Base-by-base conservation (phyloP, 2,113 vertebrate species). In the Brachyhypopomus gauderio region DNA sequence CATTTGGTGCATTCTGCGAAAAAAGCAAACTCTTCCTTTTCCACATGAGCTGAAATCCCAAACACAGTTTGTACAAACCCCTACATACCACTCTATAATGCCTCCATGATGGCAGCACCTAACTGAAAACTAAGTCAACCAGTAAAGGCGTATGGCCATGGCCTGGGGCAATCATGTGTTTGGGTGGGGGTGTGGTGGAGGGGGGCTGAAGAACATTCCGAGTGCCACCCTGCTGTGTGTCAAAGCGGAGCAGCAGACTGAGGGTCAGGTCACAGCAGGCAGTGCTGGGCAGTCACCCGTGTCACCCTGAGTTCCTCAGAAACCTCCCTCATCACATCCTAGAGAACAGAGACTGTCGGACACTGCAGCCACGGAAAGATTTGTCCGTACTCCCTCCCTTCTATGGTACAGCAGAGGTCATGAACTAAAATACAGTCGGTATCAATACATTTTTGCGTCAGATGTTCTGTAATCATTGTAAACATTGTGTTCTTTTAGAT, bases 111-210 rank as follows among this genome's bases (percentile, higher is more conserved):
- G 88, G 86, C 87, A 89, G 84, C 90, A 89, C 87, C 82, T 84
- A 74, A 85, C 71, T 71, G 90, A 91, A 85, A 66, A 80, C 87
- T 90, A 86, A 92, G 12, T 12, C 9, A 52, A 52, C 9, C 45
- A 52, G 12, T 12, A 52, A 84, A 88, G 89, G 91, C 92, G 89
- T 14, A 91, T 62, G 69, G 80, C 85, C 80, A 88, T 88, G 84
- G 88, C 86, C 83, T 79, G 75, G 72, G 74, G 75, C 91, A 88
- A 92, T 92, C 91, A 89, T 45, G 91, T 91, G 92, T 90, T 88
- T 92, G 91, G 87, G 82, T 85, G 16, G 55, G 34, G 58, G 77
- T 69, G 36, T 69, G 75, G 62, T 59, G 66, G 66, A 14, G 8
- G 66, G 34, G 66, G 36, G 64, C 2, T 70, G 66, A n/a, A 70